Percentiles rank a stretch among this genome's conserved stretches.
Conservation (phyloP, 2,113 vertebrate species). For the Tenrec ecaudatus region DNA sequence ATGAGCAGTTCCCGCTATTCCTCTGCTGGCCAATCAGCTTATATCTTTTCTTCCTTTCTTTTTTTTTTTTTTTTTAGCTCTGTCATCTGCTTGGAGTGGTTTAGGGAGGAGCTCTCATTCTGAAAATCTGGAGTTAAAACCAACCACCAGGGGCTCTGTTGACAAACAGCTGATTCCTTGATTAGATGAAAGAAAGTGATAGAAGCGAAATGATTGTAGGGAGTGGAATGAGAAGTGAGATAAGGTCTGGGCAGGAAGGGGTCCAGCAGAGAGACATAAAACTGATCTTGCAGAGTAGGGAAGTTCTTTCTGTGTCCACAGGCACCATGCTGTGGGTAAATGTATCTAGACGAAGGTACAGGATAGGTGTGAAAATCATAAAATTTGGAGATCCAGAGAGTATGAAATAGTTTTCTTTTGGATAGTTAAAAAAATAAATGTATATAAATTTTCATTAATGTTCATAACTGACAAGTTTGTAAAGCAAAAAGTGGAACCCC, state of each 20-base stretch:
- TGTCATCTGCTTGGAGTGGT: slow-evolving; percentile 20
- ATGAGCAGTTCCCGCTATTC: background rate
- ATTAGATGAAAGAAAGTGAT: slow-evolving; percentile 65
- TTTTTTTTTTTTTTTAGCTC: background rate
- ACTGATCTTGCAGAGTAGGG: background rate
- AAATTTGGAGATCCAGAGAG: slow-evolving; percentile 4
- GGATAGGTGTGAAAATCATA: background rate
- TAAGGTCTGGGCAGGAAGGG: background rate
- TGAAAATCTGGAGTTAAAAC: slow-evolving; percentile 23
- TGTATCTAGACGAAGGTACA: slow-evolving; percentile 18
- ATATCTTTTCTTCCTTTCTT: background rate
- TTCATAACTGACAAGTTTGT: background rate
- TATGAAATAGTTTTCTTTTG: slow-evolving; percentile 33
- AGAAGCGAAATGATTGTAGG: slow-evolving; percentile 27
- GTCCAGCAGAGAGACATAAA: background rate
- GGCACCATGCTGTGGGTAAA: background rate
- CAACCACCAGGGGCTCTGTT: background rate
- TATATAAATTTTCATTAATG: background rate
- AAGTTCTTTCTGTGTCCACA: background rate
- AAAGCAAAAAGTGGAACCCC: background rate
- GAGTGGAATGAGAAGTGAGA: background rate
- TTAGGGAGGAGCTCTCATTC: slow-evolving; percentile 28
- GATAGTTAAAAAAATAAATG: too few species aligned
- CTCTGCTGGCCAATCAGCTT: background rate
- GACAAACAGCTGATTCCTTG: slow-evolving; percentile 60